phyloP scores from a whole-genome alignment of 2,113 vertebrate genomes.

The Sorex araneus region DNA sequence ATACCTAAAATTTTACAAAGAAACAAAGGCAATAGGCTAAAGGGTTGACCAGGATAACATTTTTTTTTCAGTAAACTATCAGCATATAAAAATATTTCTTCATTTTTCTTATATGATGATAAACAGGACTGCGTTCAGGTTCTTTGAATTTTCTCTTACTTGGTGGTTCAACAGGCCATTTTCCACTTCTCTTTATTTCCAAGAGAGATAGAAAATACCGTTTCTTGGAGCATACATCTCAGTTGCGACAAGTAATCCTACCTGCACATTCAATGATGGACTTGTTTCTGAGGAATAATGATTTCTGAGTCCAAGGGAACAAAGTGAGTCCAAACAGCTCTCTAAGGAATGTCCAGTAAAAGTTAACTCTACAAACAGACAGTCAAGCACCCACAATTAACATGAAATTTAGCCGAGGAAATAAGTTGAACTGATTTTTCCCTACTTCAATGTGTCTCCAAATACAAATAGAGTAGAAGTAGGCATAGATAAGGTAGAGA shows the following conservation, averaged over 20 bases:
- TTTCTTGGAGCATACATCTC: neutral
- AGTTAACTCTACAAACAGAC: slow-evolving; percentile 4
- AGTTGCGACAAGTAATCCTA: slow-evolving; percentile 47
- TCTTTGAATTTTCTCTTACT: neutral
- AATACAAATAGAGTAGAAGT: neutral
- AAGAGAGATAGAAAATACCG: slow-evolving; percentile 36
- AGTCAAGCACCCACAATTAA: slow-evolving; percentile 5
- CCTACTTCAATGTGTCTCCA: neutral
- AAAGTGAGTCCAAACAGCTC: neutral
- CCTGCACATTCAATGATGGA: slow-evolving; percentile 1
- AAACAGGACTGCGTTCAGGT: neutral
- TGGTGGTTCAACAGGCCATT: neutral
- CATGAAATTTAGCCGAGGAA: slow-evolving; percentile 32
- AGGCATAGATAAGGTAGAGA: neutral
- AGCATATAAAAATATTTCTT: neutral
- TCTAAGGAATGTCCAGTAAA: neutral
- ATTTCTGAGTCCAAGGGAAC: neutral
- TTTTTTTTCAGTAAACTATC: neutral
- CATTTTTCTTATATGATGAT: neutral
- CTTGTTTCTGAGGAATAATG: slow-evolving; percentile 51
- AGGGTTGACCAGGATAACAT: neutral
- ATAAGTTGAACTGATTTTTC: neutral
- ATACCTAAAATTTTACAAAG: neutral
- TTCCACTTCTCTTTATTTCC: neutral
- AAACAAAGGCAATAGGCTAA: slow-evolving; percentile 5